A percentile compares a stretch with the other conserved stretches of the same genome.
Conservation (phyloP, 1,140 invertebrate species). For the Leptinotarsa texana region DNA sequence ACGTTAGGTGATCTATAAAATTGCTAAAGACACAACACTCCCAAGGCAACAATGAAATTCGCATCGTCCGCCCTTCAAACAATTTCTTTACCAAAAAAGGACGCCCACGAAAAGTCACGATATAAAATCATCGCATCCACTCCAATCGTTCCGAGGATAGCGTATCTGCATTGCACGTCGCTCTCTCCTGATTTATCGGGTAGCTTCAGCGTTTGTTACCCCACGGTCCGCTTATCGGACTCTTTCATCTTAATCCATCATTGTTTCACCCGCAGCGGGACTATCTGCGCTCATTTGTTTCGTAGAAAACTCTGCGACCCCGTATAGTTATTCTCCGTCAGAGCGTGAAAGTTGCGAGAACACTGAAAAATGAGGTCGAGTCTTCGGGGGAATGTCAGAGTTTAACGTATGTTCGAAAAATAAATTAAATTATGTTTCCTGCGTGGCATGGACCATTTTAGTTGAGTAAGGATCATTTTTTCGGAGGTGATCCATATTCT, state of each 20-base stretch:
- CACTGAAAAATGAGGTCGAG: neutral
- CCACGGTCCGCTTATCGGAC: conserved; percentile 26
- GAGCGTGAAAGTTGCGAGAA: neutral
- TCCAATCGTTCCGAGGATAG: neutral
- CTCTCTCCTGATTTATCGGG: neutral
- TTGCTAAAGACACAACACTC: too few species aligned
- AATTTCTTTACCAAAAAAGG: too few species aligned
- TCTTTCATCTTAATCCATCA: conserved; percentile 40
- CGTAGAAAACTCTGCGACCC: conserved; percentile 13
- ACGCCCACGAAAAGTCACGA: too few species aligned
- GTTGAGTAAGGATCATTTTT: too few species aligned
- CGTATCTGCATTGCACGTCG: conserved; percentile 12
- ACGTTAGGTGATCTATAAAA: too few species aligned
- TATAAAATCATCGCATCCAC: neutral
- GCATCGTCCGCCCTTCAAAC: too few species aligned
- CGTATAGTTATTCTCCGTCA: conserved; percentile 18
- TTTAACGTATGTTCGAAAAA: neutral
- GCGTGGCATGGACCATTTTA: too few species aligned
- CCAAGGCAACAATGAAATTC: too few species aligned
- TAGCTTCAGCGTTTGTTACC: neutral
- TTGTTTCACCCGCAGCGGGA: conserved; percentile 28
- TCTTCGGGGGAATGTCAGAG: neutral
- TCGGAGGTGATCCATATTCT: too few species aligned
- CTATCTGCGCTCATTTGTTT: conserved; percentile 26
- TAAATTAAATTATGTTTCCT: neutral